Evolutionary conservation across 2,888 invertebrate species (phyloP).

Genomic region (Eupeodes luniger): DNA sequence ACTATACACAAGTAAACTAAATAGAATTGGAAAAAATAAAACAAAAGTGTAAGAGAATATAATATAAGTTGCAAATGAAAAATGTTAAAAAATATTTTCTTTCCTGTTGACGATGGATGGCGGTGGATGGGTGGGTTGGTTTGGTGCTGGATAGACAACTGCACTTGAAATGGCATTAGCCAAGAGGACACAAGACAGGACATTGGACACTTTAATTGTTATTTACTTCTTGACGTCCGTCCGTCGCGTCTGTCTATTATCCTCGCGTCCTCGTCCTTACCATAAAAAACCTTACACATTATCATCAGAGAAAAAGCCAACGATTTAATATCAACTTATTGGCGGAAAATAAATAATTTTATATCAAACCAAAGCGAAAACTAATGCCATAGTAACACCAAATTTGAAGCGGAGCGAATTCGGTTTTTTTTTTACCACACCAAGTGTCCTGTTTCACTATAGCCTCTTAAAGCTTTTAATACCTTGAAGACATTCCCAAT

Average conservation of each 20-base stretch:
- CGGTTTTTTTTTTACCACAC: too few species aligned
- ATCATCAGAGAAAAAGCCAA: slow-evolving; percentile 21
- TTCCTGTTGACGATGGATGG: background rate
- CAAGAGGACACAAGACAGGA: background rate
- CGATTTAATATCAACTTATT: slow-evolving; percentile 59
- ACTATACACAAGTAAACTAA: slow-evolving; percentile 31
- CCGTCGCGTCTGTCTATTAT: background rate
- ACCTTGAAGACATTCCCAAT: too few species aligned
- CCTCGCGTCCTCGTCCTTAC: background rate
- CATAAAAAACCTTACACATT: background rate
- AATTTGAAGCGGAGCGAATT: slow-evolving; percentile 18
- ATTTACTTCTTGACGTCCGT: slow-evolving; percentile 8
- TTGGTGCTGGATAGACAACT: background rate
- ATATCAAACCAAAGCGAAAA: background rate
- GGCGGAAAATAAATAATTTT: slow-evolving; percentile 69
- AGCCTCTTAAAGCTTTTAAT: too few species aligned
- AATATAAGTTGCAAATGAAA: slow-evolving; percentile 33
- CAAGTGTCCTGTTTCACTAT: too few species aligned
- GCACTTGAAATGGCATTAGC: background rate
- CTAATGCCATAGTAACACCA: slow-evolving; percentile 39
- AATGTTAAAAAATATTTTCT: slow-evolving; percentile 31
- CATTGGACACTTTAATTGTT: too few species aligned
- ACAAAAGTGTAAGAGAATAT: background rate
- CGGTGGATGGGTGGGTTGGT: background rate
- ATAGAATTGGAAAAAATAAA: background rate